Percentiles rank a stretch among this genome's conserved stretches.
Conservation (phyloP, 2,888 invertebrate genomes). For the Lycophotia porphyrea region DNA sequence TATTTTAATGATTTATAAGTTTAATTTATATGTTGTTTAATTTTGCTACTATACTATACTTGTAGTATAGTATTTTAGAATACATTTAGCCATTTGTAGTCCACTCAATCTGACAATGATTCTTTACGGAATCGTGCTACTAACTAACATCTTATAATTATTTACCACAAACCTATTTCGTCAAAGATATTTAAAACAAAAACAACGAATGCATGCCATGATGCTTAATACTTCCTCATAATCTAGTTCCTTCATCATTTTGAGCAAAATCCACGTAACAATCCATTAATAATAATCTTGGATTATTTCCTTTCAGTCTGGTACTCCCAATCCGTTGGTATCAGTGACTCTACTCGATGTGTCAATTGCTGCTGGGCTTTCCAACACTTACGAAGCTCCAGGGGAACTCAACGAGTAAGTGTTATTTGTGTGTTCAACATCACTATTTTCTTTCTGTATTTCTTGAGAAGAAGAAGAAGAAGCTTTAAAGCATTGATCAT, state of each 20-base stretch:
- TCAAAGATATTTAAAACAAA: neutral
- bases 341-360: slow-evolving; percentile 81
- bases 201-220: neutral
- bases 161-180: neutral
- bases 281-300: neutral
- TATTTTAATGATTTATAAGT: no score
- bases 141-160: neutral
- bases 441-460: neutral
- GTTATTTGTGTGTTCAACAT: neutral
- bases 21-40: no score
- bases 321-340: slow-evolving; percentile 85
- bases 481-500: neutral
- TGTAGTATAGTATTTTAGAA: no score
- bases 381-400: slow-evolving; percentile 75
- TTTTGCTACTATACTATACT: no score
- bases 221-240: neutral
- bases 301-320: slow-evolving; percentile 76
- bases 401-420: slow-evolving; percentile 80
- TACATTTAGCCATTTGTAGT: neutral
- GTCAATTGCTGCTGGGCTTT: slow-evolving; percentile 33
- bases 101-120: neutral
- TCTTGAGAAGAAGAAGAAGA: neutral
- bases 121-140: neutral
- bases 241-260: neutral
- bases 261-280: neutral